A percentile compares a stretch with the other conserved stretches of the same genome.
phyloP scores from a whole-genome alignment of 1,140 invertebrate species.

The Lasioglossum baleicum region DNA sequence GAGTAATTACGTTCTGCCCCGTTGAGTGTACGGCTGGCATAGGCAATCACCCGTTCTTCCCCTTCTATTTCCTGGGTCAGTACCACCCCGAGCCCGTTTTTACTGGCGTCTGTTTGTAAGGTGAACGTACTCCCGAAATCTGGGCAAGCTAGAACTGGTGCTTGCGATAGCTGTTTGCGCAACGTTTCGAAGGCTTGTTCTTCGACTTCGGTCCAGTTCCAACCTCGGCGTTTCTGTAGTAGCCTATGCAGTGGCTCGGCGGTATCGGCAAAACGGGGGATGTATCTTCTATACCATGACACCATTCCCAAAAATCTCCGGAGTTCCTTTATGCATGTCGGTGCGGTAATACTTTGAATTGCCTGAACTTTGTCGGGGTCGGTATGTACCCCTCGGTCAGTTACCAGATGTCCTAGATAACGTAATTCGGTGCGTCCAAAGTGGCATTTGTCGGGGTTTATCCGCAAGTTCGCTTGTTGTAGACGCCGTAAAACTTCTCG shows the following conservation, averaged over 20 bases:
- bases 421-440: not conserved
- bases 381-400: not conserved
- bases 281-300: conserved; percentile 1
- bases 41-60: not conserved
- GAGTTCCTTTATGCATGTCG: not conserved
- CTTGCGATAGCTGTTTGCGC: not conserved
- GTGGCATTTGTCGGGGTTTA: conserved; percentile 6
- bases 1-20: not conserved
- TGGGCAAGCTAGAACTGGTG: not conserved
- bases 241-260: not conserved
- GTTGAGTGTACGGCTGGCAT: not conserved
- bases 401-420: not conserved
- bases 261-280: too few relatives aligned
- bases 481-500: not conserved
- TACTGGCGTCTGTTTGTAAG: conserved; percentile 13
- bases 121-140: not conserved
- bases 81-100: not conserved
- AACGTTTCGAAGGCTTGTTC: not conserved
- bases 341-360: not conserved
- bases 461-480: not conserved
- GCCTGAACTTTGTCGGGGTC: conserved; percentile 3
- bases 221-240: not conserved
- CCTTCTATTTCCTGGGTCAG: not conserved
- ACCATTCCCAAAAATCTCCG: not conserved
- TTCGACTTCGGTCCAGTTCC: not conserved